Evolutionary conservation across 2,888 invertebrate genomes (phyloP).

Genomic region (Yponomeuta sedellus): DNA sequence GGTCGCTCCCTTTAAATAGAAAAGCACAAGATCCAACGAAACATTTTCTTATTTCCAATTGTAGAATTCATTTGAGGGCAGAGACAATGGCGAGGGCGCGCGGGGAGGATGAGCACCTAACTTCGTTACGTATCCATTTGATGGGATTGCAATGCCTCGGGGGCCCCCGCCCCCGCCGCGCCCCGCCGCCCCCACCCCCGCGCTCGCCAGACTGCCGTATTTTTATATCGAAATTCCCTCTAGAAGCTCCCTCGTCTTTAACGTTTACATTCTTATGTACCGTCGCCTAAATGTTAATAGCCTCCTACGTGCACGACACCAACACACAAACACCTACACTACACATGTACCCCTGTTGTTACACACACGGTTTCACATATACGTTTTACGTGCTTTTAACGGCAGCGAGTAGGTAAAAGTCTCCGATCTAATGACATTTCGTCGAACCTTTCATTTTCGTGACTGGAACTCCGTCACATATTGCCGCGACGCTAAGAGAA

Average conservation of each 20-base stretch:
- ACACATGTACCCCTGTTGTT: conserved; percentile 20
- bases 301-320: conserved; percentile 52
- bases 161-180: conserved; percentile 51
- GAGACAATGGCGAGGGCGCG: conserved; percentile 75
- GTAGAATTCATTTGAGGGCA: conserved; percentile 77
- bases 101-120: conserved; percentile 79
- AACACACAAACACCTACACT: conserved; percentile 21
- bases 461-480: conserved; percentile 46
- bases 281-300: conserved; percentile 73
- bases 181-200: conserved; percentile 29
- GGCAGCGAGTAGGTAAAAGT: conserved; percentile 44
- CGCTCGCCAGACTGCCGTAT: conserved; percentile 58
- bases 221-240: conserved; percentile 76
- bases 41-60: conserved; percentile 78
- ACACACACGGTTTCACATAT: conserved; percentile 31
- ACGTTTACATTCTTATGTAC: conserved; percentile 77
- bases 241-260: conserved; percentile 70
- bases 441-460: conserved; percentile 59
- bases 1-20: conserved; percentile 64
- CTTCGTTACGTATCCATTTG: conserved; percentile 88
- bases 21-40: conserved; percentile 74
- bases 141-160: conserved; percentile 81
- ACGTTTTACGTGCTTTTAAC: conserved; percentile 63
- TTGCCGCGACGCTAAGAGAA: conserved; percentile 46
- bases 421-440: conserved; percentile 56